A percentile compares a stretch with the other conserved stretches of the same genome.
Evolutionary conservation across 1,140 invertebrate species (phyloP).

Genomic region (Pogonus chalceus): DNA sequence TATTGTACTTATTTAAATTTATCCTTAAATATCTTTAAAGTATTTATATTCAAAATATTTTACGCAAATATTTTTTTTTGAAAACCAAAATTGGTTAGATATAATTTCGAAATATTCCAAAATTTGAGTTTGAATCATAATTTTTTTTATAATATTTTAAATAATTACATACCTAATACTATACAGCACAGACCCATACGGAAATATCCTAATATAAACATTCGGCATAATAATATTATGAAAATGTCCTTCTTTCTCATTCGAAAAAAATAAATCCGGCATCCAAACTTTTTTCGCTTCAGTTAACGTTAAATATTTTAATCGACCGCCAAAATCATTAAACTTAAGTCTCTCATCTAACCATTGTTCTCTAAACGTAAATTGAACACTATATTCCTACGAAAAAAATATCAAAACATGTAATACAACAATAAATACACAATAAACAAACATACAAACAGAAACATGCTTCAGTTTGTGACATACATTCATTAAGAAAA

Average conservation of each 20-base stretch:
- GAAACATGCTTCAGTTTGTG: not conserved
- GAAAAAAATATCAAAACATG: slow-evolving; percentile 17
- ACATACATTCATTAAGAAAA: not conserved
- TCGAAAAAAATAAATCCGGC: slow-evolving; percentile 91
- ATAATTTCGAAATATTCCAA: no score
- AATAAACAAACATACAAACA: not conserved
- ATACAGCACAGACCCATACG: slow-evolving; percentile 83
- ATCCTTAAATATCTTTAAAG: no score
- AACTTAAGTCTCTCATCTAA: slow-evolving; percentile 77
- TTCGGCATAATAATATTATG: slow-evolving; percentile 93
- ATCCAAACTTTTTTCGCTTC: slow-evolving; percentile 86
- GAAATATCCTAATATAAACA: slow-evolving; percentile 88
- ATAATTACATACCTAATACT: slow-evolving; percentile 76
- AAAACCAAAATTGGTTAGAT: no score
- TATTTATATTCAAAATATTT: no score
- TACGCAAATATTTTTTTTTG: no score
- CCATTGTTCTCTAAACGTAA: slow-evolving; percentile 91
- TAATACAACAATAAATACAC: not conserved
- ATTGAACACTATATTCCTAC: slow-evolving; percentile 85
- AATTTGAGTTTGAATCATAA: no score
- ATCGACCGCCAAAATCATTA: slow-evolving; percentile 68
- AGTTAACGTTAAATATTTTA: slow-evolving; percentile 78
- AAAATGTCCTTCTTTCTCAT: slow-evolving; percentile 89
- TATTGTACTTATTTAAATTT: no score
- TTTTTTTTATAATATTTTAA: not conserved